Base-by-base conservation (phyloP, 2,113 vertebrate species). In the Gavia stellata region DNA sequence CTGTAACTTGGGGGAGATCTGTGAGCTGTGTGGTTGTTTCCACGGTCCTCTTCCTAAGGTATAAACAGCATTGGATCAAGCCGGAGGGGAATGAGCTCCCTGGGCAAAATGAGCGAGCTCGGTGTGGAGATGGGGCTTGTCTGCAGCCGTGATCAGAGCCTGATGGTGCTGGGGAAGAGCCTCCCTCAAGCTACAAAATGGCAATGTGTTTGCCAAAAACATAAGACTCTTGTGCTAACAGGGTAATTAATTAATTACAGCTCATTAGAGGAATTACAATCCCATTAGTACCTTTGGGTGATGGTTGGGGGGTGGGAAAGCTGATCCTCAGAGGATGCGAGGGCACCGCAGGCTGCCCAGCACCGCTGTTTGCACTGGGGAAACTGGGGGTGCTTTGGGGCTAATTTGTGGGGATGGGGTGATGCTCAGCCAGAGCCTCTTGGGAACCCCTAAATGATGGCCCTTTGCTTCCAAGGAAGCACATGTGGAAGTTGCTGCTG, bases 181-280 rank as follows among this genome's bases (percentile, higher is more conserved):
- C 23, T 96, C 87, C 85, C 80, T 94, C 74, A 36, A 92, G 94
- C 89, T 95, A 92, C 7, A 36, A 40, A 87, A 74, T 9, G 3
- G 70, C 68, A 52, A 50, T 0, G 12, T 49, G 20, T 88, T 75
- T 93, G 92, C 94, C 81, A 94, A 91, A 94, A 92, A 67, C 65
- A 42, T 67, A 74, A 86, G 88, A 88, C 58, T 66, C 82, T 84
- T 80, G 62, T 94, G 91, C 86, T 96, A 93, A 90, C 49, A 88
- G 88, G 62, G 77, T 92, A 94, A 96, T 95, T 95, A 96, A 94
- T 96, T 97, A 96, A 94, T 96, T 95, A 79, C 68, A 95, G 87
- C 91, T 96, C 92, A 93, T 97, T 96, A 96, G 77, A 49, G 44
- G 86, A 88, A 92, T 95, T 92, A 86, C 25, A 92, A 56, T 87